Percentiles rank a stretch among this genome's conserved stretches.
Conservation (phyloP, 2,888 invertebrate species). For the Platycheirus albimanus region DNA sequence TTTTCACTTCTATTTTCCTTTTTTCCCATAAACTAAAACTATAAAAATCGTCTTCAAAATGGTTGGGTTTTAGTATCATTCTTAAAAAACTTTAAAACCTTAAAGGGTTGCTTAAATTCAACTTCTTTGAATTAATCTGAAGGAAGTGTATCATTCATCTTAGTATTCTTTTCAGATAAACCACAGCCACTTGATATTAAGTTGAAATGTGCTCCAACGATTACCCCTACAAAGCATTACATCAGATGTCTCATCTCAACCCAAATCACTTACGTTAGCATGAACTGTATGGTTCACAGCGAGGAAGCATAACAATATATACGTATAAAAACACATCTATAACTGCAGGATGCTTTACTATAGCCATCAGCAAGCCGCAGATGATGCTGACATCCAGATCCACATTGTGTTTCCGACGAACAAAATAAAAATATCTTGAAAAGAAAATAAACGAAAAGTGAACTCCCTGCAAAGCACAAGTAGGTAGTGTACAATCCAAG, state of each 20-base stretch:
- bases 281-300: slow-evolving; percentile 56
- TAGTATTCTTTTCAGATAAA: too few species aligned
- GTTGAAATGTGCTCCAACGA: slow-evolving; percentile 53
- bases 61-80: too few species aligned
- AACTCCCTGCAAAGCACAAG: slow-evolving; percentile 61
- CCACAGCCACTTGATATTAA: background rate
- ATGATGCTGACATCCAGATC: slow-evolving; percentile 76
- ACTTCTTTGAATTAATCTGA: too few species aligned
- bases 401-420: slow-evolving; percentile 73
- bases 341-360: slow-evolving; percentile 71
- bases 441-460: slow-evolving; percentile 53
- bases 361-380: slow-evolving; percentile 76
- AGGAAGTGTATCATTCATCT: too few species aligned
- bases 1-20: too few species aligned
- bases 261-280: slow-evolving; percentile 72
- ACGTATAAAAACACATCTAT: slow-evolving; percentile 42
- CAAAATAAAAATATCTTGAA: slow-evolving; percentile 44
- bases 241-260: slow-evolving; percentile 59
- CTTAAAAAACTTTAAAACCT: too few species aligned
- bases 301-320: background rate
- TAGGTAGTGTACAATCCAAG: slow-evolving; percentile 55
- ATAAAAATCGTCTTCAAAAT: too few species aligned
- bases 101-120: too few species aligned
- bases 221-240: slow-evolving; percentile 22
- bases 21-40: too few species aligned